These are phyloP conservation scores for Electrophaes corylata DNA, from an alignment of 2,888 invertebrate species.

Conservation along the genomic window DNA sequence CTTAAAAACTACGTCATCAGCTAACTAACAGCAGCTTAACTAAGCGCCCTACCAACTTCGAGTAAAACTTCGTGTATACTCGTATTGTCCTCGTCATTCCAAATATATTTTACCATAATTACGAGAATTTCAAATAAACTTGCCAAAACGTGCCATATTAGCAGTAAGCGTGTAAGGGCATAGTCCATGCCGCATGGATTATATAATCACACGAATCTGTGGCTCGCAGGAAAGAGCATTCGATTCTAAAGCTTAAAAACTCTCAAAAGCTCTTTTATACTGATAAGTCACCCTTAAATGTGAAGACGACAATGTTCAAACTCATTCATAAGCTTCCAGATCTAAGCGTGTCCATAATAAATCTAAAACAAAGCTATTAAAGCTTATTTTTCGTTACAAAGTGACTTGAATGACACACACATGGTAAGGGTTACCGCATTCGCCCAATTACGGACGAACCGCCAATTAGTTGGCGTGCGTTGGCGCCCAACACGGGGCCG, in stretches of 20 bases:
- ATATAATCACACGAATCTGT: neutral
- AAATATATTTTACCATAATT: neutral
- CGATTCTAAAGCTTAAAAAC: neutral
- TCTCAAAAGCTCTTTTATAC: neutral
- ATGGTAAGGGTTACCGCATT: slow-evolving; percentile 31
- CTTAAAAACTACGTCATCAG: too few relatives aligned
- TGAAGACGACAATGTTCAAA: neutral
- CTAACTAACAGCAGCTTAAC: too few relatives aligned
- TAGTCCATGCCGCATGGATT: too few relatives aligned
- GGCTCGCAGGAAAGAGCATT: neutral
- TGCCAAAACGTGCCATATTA: neutral
- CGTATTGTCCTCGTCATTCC: too few relatives aligned
- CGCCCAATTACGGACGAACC: slow-evolving; percentile 34
- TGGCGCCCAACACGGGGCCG: slow-evolving; percentile 41
- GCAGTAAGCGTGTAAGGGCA: neutral
- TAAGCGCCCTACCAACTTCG: too few relatives aligned
- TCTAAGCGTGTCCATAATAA: neutral
- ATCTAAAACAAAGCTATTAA: neutral
- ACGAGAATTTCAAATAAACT: neutral
- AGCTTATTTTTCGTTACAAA: neutral
- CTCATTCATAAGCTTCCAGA: neutral
- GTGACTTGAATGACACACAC: slow-evolving; percentile 1
- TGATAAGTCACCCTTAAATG: neutral
- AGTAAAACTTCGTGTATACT: too few relatives aligned
- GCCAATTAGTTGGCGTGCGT: slow-evolving; percentile 39